Base-by-base conservation (phyloP, 2,888 invertebrate species). In the Leptarthrus brevirostris region DNA sequence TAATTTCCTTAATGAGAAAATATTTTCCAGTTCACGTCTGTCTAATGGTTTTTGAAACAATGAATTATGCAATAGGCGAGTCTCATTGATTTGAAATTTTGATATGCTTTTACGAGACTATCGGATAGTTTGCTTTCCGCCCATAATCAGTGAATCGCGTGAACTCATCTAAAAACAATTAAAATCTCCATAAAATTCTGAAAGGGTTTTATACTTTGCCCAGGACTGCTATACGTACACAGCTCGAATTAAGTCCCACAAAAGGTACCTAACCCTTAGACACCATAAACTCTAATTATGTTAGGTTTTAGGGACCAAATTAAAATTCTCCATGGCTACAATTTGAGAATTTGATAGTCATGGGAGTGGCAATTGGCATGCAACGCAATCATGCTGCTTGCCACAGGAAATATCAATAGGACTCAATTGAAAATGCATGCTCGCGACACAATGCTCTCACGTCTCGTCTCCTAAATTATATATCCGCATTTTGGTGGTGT, bases 401-500 rank as follows among this genome's bases (percentile, higher is more conserved):
- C 34, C 22, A 36, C 64, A 64, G 40, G 64, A 64, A 40, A 47
- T 24, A 24, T 20, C 44, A 24, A 47, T 44, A 64, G 64, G 64
- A 64, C 44, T 22, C 14, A 64, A 64, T 64, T 47, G 22, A 6
- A 20, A 64, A 47, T 44, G 47, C 64, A 24, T 47, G 64, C 24
- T 20, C 12, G 44, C 44, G 22, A 47, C 24, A 64, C 40, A 44
- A 44, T 64, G 5, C 44, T 12, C n/a, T 30, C 30, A 8, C 36
- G 2, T 22, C 16, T 22, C 12, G 64, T 20, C 24, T 40, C 36
- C 14, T 64, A 44, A 64, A 64, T 64, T 64, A 24, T 22, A 64
- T 24, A 24, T 64, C 64, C 44, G 47, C 40, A 64, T n/a, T n/a
- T n/a, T n/a, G n/a, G n/a, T n/a, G n/a, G 64, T 64, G 64, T 64